Evolutionary conservation across 2,888 invertebrate species (phyloP).

Genomic region (Hydriomena furcata): DNA sequence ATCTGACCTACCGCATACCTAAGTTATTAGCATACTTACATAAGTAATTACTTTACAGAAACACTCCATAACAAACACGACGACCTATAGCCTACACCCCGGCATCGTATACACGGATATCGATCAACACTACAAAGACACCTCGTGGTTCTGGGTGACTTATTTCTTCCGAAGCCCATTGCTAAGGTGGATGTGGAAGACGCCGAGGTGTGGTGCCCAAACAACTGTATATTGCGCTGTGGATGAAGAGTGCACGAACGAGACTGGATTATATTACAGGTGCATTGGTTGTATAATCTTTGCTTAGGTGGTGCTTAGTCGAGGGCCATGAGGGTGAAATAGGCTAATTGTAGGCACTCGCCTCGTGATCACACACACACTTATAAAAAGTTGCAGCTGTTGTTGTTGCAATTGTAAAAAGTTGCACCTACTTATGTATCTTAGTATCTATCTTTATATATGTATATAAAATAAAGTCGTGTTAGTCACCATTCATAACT

Average conservation of each 20-base stretch:
- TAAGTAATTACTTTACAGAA: constrained; percentile 26
- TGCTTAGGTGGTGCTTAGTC: too few species aligned
- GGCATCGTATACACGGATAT: constrained; percentile 84
- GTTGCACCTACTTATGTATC: too few species aligned
- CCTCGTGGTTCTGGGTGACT: constrained; percentile 34
- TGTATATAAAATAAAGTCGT: too few species aligned
- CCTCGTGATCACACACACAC: too few species aligned
- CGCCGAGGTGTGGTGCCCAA: constrained; percentile 85
- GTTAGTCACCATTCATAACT: too few species aligned
- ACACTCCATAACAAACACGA: constrained; percentile 57
- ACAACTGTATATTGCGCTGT: constrained; percentile 86
- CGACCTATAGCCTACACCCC: constrained; percentile 81
- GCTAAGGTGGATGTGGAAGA: constrained; percentile 63
- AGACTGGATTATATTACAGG: constrained; percentile 74
- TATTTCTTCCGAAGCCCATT: constrained; percentile 39
- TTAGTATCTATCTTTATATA: too few species aligned
- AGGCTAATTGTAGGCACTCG: too few species aligned
- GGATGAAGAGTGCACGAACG: constrained; percentile 75
- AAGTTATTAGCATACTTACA: too few species aligned
- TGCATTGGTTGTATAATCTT: constrained; percentile 34
- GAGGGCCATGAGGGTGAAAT: too few species aligned
- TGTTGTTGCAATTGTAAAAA: too few species aligned
- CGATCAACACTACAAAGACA: constrained; percentile 70
- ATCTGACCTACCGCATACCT: too few species aligned
- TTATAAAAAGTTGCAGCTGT: too few species aligned